Conservation (phyloP, 2,113 vertebrate genomes). For the Verasper variegatus region DNA sequence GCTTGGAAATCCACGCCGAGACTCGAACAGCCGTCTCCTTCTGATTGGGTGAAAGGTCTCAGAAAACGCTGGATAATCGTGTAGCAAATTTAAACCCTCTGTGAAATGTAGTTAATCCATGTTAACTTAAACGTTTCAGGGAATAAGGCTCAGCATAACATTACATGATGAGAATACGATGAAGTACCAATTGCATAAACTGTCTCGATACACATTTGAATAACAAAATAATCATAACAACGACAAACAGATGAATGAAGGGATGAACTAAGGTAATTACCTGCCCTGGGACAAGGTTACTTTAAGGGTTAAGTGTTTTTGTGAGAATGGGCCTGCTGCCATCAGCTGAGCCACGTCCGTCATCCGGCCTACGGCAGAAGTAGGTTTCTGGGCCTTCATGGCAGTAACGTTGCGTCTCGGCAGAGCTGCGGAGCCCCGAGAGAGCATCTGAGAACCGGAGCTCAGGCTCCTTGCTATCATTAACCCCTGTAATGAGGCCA, state of each 20-base stretch:
- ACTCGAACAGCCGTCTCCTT: constrained; percentile 9
- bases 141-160: constrained; percentile 1
- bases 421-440: constrained; percentile 35
- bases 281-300: constrained; percentile 32
- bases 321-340: constrained; percentile 11
- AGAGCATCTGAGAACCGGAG: constrained; percentile 25
- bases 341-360: constrained; percentile 49
- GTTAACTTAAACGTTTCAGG: constrained; percentile 7
- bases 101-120: constrained; percentile 57
- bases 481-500: constrained; percentile 77
- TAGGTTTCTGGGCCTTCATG: constrained; percentile 82
- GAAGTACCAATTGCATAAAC: not conserved
- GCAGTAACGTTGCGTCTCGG: constrained; percentile 48
- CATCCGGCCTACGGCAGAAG: constrained; percentile 64
- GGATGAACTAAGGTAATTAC: constrained; percentile 40
- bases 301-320: constrained; percentile 37
- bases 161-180: not conserved
- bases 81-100: constrained; percentile 27
- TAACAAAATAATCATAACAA: not conserved
- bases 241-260: not conserved
- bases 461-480: constrained; percentile 56
- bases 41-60: constrained; percentile 34
- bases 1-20: constrained; percentile 2
- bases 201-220: not conserved
- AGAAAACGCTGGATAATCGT: constrained; percentile 32